Conservation (phyloP, 2,113 vertebrate species). For the Gasterosteus nipponicus region DNA sequence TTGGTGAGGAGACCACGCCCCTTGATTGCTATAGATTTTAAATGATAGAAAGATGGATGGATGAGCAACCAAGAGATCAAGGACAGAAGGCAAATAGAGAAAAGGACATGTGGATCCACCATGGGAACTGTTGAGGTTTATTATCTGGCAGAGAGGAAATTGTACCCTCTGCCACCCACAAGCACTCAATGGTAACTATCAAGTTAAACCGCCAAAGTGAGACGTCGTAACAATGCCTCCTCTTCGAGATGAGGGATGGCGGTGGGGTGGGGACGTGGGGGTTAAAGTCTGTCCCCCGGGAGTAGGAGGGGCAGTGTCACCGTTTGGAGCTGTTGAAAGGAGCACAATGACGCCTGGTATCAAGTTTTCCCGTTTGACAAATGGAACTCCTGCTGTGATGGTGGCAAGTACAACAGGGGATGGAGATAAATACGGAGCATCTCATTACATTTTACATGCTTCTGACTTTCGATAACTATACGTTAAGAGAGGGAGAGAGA, state of each 20-base stretch:
- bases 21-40: constrained; percentile 44
- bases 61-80: constrained; percentile 54
- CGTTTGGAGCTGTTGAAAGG: constrained; percentile 80
- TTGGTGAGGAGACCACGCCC: background rate
- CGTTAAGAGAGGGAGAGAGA: background rate
- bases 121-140: constrained; percentile 77
- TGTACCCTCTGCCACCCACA: constrained; percentile 82
- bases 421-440: constrained; percentile 42
- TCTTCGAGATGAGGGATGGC: constrained; percentile 80
- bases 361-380: constrained; percentile 82
- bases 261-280: constrained; percentile 73
- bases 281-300: constrained; percentile 71
- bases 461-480: background rate
- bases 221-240: constrained; percentile 78
- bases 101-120: constrained; percentile 49
- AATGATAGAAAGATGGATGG: constrained; percentile 65
- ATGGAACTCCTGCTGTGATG: constrained; percentile 79
- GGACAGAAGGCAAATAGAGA: constrained; percentile 53
- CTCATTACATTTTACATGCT: constrained; percentile 18
- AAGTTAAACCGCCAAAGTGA: constrained; percentile 82
- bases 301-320: constrained; percentile 82
- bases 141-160: constrained; percentile 77
- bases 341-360: constrained; percentile 76
- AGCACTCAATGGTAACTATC: constrained; percentile 80
- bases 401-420: constrained; percentile 56